Evolutionary conservation across 2,888 invertebrate species (phyloP), one percentile per base, ranked within the genome.

Genomic region (Nomada flava): DNA sequence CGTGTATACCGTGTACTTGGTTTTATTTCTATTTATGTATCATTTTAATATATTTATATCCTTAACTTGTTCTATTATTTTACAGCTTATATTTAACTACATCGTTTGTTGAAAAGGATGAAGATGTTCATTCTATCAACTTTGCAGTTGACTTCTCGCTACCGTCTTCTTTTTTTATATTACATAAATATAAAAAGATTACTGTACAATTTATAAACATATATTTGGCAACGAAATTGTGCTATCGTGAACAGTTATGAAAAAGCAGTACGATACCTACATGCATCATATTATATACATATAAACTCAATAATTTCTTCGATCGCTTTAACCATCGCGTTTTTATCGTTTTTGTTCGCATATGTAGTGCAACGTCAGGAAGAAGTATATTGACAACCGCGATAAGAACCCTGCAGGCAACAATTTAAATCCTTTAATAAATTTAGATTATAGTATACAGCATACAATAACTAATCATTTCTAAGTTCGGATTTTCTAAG

Each of bases 41-140:
- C 36, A 36, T 23, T n/a, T 44, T 11, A 18, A 20, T 47, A 74
- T 72, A 80, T 71, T 71, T 64, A 71, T 50, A 59, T 63, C 63
- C 52, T 63, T 50, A 29, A 29, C 52, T 36, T 44, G 18, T 18
- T 23, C 2, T 44, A 42, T 36, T n/a, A 67, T 63, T 52, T 44
- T 2, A 11, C 20, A 20, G 52, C 18, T 26, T 57, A 47, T 47
- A 70, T 44, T 15, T 44, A 60, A 26, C 10, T 5, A 13, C 15
- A n/a, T 29, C 23, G 29, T 47, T 5, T 44, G 0, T 26, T 13
- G 18, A 50, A 26, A 26, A 18, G 11, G 1, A 20, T 15, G 18
- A 26, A 20, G 7, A 20, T 11, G 26, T 69, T 42, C 36, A 36
- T 36, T 64, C 42, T 36, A n/a, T 29, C 42, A 23, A 10, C 50